Percentiles rank a stretch among this genome's conserved stretches.
phyloP scores from a whole-genome alignment of 2,113 vertebrate genomes.

The Lepus timidus region DNA sequence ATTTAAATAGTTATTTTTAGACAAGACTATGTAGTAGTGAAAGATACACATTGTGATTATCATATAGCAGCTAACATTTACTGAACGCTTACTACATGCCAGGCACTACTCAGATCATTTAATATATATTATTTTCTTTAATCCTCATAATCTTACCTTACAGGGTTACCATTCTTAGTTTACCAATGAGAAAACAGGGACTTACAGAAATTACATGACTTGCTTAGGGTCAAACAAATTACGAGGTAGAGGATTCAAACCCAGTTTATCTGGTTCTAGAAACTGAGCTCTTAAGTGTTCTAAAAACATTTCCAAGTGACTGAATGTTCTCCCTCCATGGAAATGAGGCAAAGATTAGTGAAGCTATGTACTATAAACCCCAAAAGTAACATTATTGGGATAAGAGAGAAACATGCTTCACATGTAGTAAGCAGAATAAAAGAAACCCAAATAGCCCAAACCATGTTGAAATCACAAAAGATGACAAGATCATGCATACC shows the following conservation, averaged over 20 bases:
- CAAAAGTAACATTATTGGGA: background rate
- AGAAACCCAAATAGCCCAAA: background rate
- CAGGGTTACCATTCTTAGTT: constrained; percentile 41
- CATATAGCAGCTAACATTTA: background rate
- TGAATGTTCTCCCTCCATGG: constrained; percentile 3
- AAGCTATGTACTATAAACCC: background rate
- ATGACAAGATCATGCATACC: background rate
- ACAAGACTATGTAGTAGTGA: background rate
- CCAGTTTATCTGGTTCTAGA: constrained; percentile 27
- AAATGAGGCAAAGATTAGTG: constrained; percentile 20
- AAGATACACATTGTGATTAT: background rate
- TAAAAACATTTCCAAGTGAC: background rate
- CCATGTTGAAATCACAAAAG: constrained; percentile 17
- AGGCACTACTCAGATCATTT: background rate
- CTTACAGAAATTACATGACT: background rate
- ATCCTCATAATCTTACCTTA: constrained; percentile 38
- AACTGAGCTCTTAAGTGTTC: constrained; percentile 47
- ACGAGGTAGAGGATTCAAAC: constrained; percentile 37
- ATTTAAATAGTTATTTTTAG: constrained; percentile 27
- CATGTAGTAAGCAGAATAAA: background rate
- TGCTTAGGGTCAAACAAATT: constrained; percentile 11
- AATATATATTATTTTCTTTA: constrained; percentile 49
- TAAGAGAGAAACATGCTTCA: background rate
- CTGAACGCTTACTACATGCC: background rate
- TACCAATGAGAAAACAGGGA: constrained; percentile 27